A percentile compares a stretch with the other conserved stretches of the same genome.
Evolutionary conservation across 2,888 invertebrate species (phyloP).

Genomic region (Gnatocerus cornutus): DNA sequence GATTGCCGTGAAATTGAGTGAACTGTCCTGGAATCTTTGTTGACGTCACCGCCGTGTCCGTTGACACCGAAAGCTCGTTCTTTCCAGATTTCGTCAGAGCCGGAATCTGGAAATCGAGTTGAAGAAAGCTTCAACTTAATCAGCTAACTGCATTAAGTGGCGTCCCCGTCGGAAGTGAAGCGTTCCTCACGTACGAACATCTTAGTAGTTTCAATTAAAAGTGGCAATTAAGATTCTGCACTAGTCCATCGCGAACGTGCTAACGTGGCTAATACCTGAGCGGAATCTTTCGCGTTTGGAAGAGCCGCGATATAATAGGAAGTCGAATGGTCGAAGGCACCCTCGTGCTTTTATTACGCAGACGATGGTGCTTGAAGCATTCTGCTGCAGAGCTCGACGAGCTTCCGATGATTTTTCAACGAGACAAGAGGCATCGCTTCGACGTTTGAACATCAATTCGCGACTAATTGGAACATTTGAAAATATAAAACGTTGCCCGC

Average conservation of each 20-base stretch:
- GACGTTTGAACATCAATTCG: slow-evolving; percentile 9
- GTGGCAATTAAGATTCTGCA: slow-evolving; percentile 57
- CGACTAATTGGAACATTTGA: background rate
- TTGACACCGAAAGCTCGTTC: slow-evolving; percentile 23
- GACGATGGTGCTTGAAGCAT: slow-evolving; percentile 19
- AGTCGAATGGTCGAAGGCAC: slow-evolving; percentile 15
- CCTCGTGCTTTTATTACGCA: slow-evolving; percentile 23
- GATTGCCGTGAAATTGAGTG: slow-evolving; percentile 48
- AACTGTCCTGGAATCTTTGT: slow-evolving; percentile 39
- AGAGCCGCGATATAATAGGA: slow-evolving; percentile 24
- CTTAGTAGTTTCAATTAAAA: slow-evolving; percentile 59
- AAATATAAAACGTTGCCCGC: too few relatives aligned
- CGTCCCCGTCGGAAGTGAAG: slow-evolving; percentile 50
- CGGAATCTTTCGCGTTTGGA: slow-evolving; percentile 41
- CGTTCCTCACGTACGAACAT: slow-evolving; percentile 49
- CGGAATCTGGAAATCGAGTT: slow-evolving; percentile 25
- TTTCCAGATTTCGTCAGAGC: background rate
- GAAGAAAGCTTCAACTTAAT: slow-evolving; percentile 42
- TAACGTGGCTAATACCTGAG: slow-evolving; percentile 49
- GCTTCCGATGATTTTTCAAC: slow-evolving; percentile 28
- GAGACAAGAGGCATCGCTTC: slow-evolving; percentile 19
- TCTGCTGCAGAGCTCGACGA: slow-evolving; percentile 19
- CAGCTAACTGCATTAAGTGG: slow-evolving; percentile 51
- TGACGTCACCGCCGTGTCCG: slow-evolving; percentile 37
- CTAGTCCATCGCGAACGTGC: slow-evolving; percentile 52